Base-by-base conservation (phyloP, 2,888 invertebrate species). In the Euproctis similis region DNA sequence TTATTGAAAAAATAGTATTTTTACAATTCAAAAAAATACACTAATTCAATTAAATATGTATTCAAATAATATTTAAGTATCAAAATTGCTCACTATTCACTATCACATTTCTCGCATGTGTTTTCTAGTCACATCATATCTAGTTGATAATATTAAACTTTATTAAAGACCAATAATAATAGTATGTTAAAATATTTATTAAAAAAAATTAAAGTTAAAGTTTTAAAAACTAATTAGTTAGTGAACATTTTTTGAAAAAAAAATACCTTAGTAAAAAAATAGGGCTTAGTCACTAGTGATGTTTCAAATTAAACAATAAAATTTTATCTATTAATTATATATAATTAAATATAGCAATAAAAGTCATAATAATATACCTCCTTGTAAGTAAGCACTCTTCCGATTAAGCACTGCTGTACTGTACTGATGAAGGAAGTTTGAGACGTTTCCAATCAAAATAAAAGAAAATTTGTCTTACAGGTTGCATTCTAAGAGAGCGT, bases 101-200 rank as follows among this genome's bases (percentile, higher is more conserved):
- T n/a, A n/a, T 62, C 56, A 58, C 57, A 49, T 63, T 53, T 57
- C n/a, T 53, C 70, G 64, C 68, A 72, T 69, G 69, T 67, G n/a
- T n/a, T n/a, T 61, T 69, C 65, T 70, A 47, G 53, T 65, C 57
- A 69, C 58, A 67, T 62, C 68, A 74, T n/a, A n/a, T 72, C 61
- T 50, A 48, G 45, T 47, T 53, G 51, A 59, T 58, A 46, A 44
- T 57, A 46, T 51, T 59, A 59, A 61, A 65, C 63, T 66, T 70
- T 75, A 71, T 77, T 73, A 75, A 76, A 63, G 81, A 81, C 81
- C 81, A 81, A 81, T n/a, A n/a, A n/a, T n/a, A n/a, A n/a, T 76
- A 76, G 71, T 58, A 61, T 46, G 60, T 68, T 76, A 69, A 74
- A 72, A 59, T 70, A 71, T 72, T 72, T 69, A 72, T 43, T 70